phyloP scores from a whole-genome alignment of 1,140 invertebrate genomes.

The Drosophila aff. region DNA sequence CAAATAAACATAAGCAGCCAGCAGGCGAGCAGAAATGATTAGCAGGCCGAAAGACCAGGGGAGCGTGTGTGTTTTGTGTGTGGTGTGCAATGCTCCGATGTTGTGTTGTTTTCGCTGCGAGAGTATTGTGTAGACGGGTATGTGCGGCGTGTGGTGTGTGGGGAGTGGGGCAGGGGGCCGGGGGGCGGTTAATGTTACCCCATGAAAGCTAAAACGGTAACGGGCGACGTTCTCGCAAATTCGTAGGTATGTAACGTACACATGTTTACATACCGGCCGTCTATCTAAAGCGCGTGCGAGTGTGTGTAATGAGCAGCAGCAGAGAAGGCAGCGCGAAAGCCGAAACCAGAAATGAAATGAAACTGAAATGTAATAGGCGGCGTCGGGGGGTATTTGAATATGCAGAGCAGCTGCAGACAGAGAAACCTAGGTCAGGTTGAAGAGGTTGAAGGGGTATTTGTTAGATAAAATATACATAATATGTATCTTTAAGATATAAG shows the following conservation, averaged over 20 bases:
- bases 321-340: conserved; percentile 46
- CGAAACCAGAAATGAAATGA: conserved; percentile 77
- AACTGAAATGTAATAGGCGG: conserved; percentile 71
- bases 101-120: conserved; percentile 53
- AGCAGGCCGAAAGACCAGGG: conserved; percentile 59
- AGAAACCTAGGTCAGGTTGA: neutral
- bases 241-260: conserved; percentile 55
- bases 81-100: conserved; percentile 55
- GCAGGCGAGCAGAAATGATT: conserved; percentile 79
- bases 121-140: conserved; percentile 46
- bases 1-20: conserved; percentile 82
- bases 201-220: conserved; percentile 80
- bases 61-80: conserved; percentile 42
- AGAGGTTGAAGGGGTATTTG: neutral
- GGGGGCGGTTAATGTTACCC: conserved; percentile 57
- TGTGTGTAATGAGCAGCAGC: conserved; percentile 69
- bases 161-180: neutral
- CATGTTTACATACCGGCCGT: conserved; percentile 49
- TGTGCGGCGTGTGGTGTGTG: conserved; percentile 24
- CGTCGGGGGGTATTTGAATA: conserved; percentile 47
- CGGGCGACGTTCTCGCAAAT: conserved; percentile 70
- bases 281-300: conserved; percentile 39
- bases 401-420: conserved; percentile 7
- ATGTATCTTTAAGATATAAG: too few relatives aligned
- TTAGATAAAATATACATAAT: too few relatives aligned